A percentile compares a stretch with the other conserved stretches of the same genome.
phyloP scores from a whole-genome alignment of 2,113 vertebrate species.

The Columbina picui region DNA sequence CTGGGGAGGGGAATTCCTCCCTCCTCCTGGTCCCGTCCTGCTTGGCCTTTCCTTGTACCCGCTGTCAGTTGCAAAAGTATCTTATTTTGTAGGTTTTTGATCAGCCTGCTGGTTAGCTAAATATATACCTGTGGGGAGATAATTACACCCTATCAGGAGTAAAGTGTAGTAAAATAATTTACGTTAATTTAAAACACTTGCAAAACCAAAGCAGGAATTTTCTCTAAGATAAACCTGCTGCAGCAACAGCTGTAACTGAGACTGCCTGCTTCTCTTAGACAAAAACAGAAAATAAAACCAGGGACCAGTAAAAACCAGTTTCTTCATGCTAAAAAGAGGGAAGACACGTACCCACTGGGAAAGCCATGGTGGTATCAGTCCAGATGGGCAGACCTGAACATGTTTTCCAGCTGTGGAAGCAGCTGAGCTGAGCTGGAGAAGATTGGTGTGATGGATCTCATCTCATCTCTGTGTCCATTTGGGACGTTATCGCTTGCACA shows the following conservation, averaged over 20 bases:
- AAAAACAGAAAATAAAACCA: background rate
- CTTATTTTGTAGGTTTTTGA: slow-evolving; percentile 37
- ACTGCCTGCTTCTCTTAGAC: background rate
- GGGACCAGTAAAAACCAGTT: background rate
- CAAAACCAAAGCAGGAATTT: slow-evolving; percentile 49
- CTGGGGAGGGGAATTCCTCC: background rate
- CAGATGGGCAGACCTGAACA: background rate
- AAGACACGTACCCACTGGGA: background rate
- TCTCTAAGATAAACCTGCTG: background rate
- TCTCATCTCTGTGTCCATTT: background rate
- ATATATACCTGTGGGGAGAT: slow-evolving; percentile 64
- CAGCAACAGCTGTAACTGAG: slow-evolving; percentile 1
- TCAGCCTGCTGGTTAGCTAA: slow-evolving; percentile 54
- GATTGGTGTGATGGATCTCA: background rate
- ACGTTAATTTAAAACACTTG: slow-evolving; percentile 48
- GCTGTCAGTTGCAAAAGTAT: background rate
- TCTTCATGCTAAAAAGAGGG: background rate
- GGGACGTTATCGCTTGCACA: background rate
- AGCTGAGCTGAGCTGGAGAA: background rate
- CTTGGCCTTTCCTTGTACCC: background rate
- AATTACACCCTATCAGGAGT: slow-evolving; percentile 62
- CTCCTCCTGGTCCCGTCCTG: background rate
- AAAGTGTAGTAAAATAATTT: slow-evolving; percentile 61
- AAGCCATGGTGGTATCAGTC: background rate
- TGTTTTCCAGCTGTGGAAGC: background rate